phyloP scores from a whole-genome alignment of 92 coral and sea anemone species.

The Epizoanthus stellaris region DNA sequence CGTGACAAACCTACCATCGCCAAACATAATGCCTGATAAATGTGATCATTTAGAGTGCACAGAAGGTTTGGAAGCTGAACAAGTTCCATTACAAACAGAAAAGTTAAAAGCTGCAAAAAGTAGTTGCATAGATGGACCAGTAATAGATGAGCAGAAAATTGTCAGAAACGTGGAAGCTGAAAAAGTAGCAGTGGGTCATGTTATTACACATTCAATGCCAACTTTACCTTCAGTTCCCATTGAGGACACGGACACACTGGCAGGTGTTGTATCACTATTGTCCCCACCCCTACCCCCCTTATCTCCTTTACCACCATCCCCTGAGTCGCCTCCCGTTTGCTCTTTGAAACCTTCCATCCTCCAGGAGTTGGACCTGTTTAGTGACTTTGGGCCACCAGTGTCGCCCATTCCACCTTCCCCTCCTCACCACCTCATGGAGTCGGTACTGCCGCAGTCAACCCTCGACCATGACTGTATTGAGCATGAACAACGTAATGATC shows the following conservation, averaged over 20 bases:
- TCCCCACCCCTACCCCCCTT: background rate
- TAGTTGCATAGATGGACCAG: background rate
- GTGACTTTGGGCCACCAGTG: conserved; percentile 23
- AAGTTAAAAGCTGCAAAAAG: background rate
- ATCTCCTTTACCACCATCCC: conserved; percentile 1
- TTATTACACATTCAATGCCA: background rate
- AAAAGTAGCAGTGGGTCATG: background rate
- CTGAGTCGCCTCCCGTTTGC: background rate
- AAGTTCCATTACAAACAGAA: background rate
- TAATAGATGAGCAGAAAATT: background rate
- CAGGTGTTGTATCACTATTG: background rate
- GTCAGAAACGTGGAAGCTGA: background rate
- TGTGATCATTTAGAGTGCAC: no score
- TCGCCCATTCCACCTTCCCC: conserved; percentile 48
- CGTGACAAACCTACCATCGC: no score
- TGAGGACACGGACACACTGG: background rate
- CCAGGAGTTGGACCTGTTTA: conserved; percentile 6
- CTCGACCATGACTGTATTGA: background rate
- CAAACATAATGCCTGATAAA: no score
- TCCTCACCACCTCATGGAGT: conserved; percentile 4
- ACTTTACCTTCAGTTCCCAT: background rate
- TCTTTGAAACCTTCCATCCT: conserved; percentile 11
- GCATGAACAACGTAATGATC: background rate
- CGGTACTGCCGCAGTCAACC: no score
- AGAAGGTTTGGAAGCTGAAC: no score